Conservation (phyloP, 2,113 vertebrate species). For the Sylvia atricapilla region DNA sequence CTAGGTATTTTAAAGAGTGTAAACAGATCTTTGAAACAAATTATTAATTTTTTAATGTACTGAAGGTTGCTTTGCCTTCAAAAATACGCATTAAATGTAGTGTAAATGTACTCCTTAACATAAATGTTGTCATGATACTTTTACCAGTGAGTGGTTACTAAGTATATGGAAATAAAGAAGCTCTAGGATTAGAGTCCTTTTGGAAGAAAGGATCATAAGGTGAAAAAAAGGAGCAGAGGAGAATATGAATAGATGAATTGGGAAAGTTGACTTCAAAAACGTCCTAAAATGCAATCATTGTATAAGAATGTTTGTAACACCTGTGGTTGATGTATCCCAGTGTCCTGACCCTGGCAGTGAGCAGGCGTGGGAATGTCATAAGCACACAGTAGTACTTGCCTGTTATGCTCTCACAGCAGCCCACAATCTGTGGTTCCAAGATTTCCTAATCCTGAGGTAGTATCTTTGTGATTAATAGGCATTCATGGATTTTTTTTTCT, state of each 20-base stretch:
- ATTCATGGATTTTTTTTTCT: background rate
- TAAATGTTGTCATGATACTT: background rate
- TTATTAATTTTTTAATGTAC: background rate
- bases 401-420: background rate
- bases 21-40: background rate
- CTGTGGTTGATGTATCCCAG: background rate
- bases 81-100: background rate
- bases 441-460: slow-evolving; percentile 26
- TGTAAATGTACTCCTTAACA: background rate
- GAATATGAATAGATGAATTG: background rate
- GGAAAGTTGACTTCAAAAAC: background rate
- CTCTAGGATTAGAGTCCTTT: background rate
- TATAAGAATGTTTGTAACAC: background rate
- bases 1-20: background rate
- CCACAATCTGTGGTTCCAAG: background rate
- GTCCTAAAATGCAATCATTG: background rate
- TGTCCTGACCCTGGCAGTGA: background rate
- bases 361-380: background rate
- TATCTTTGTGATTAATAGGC: slow-evolving; percentile 42
- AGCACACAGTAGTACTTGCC: background rate
- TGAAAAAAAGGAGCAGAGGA: background rate
- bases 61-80: background rate
- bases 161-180: background rate
- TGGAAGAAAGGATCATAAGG: background rate
- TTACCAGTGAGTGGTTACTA: background rate